Conservation (phyloP, 2,888 invertebrate species). For the Alentia gelatinosa region DNA sequence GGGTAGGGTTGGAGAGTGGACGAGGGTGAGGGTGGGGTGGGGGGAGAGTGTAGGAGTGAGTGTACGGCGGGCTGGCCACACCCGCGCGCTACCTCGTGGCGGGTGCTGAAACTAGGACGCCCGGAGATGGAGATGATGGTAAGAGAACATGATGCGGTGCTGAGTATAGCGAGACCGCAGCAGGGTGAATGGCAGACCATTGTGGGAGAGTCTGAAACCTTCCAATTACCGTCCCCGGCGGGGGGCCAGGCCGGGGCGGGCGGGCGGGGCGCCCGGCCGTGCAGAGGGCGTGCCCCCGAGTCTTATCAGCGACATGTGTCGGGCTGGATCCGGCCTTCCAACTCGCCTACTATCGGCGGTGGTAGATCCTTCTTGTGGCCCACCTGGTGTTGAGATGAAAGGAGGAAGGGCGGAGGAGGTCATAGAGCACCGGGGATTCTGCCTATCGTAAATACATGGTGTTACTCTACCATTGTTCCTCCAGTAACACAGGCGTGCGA, state of each 20-base stretch:
- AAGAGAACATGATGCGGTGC: neutral
- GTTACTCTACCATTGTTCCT: no score
- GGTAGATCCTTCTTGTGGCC: no score
- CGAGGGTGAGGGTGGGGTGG: neutral
- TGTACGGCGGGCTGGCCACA: neutral
- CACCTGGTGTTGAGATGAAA: no score
- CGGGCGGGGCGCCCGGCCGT: neutral
- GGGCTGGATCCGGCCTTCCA: neutral
- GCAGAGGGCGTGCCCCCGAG: neutral
- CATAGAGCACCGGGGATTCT: no score
- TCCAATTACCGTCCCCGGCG: conserved; percentile 18
- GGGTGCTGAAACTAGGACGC: neutral
- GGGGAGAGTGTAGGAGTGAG: no score
- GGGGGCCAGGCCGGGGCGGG: neutral
- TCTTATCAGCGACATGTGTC: neutral
- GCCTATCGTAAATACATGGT: no score
- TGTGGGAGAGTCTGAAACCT: neutral
- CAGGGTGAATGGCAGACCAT: conserved; percentile 14
- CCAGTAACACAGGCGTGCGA: no score
- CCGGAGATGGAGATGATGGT: neutral
- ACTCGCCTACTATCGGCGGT: no score
- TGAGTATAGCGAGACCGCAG: neutral
- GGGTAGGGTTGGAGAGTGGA: neutral
- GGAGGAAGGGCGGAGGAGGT: no score
- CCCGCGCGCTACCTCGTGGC: neutral